Evolutionary conservation across 1,140 invertebrate genomes (phyloP).

Genomic region (Antheraea mylitta): DNA sequence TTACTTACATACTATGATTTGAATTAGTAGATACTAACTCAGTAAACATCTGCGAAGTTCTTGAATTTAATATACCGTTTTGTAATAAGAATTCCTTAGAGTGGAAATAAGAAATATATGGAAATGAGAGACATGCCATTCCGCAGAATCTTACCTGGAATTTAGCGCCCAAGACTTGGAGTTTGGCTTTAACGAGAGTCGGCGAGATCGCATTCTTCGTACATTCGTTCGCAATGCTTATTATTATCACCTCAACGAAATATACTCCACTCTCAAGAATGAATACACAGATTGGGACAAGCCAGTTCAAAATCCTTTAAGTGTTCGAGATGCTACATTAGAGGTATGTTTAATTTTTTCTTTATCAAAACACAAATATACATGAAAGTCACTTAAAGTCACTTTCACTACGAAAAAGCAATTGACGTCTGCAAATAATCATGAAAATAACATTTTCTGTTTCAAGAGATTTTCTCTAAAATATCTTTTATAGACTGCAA

Average conservation of each 20-base stretch:
- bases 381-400: not conserved
- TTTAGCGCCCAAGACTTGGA: constrained; percentile 88
- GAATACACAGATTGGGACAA: constrained; percentile 96
- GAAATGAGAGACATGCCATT: constrained; percentile 60
- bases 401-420: not conserved
- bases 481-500: constrained; percentile 7
- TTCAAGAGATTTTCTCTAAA: constrained; percentile 10
- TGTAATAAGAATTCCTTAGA: not conserved
- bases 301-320: constrained; percentile 85
- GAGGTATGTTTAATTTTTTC: constrained; percentile 60
- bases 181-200: constrained; percentile 91
- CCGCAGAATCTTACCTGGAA: constrained; percentile 86
- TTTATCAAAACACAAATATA: not conserved
- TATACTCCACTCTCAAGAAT: constrained; percentile 93
- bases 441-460: constrained; percentile 7
- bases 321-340: constrained; percentile 86
- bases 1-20: no score
- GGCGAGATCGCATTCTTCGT: constrained; percentile 90
- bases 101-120: constrained; percentile 1
- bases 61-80: not conserved
- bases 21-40: no score
- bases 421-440: not conserved
- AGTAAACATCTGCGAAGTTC: not conserved
- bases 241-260: constrained; percentile 93
- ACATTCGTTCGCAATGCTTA: constrained; percentile 94